Base-by-base conservation (phyloP, 1,140 invertebrate genomes). In the Diorhabda elongata region DNA sequence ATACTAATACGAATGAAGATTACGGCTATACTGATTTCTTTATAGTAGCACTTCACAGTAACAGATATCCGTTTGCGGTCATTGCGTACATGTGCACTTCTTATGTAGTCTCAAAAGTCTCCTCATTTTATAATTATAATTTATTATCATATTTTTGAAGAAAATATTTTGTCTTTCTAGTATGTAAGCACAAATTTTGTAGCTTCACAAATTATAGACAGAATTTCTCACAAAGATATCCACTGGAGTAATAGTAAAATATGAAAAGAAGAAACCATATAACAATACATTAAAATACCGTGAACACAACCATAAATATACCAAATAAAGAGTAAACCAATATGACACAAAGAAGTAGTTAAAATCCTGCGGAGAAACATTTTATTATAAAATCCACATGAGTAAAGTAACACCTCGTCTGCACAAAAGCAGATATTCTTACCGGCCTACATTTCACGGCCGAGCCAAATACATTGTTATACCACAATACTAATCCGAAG, bases 401-500 rank as follows among this genome's bases (percentile, higher is more conserved):
- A 60, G 68, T 61, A 69, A 59, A 58, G 58, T 57, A 72, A 69
- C 69, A 69, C 63, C 63, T 56, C 63, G 26, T 64, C 52, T 42
- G 44, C 8, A 58, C 8, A 52, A 61, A 65, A 61, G 58, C 64
- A 62, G 45, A 60, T 61, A 67, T 70, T 70, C 65, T 58, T 66
- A 59, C 63, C 67, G 68, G 58, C 67, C 72, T 73, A 71, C 70
- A 70, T 75, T 70, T 70, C 64, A 71, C 72, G 61, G 73, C 52
- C 68, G 58, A 42, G 60, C 58, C 42, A 59, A 44, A 52, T 64
- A 47, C 56, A 64, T 64, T 64, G 56, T 64, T 52, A 45, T 65
- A 65, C 43, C 67, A 73, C 72, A 75, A 73, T 70, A 68, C 64
- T 75, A 75, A 75, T 75, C 74, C 72, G 7, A 58, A 75, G 72